Evolutionary conservation across 2,113 vertebrate species (phyloP), one percentile per base, ranked within the genome.

Genomic region (Ameiurus melas): DNA sequence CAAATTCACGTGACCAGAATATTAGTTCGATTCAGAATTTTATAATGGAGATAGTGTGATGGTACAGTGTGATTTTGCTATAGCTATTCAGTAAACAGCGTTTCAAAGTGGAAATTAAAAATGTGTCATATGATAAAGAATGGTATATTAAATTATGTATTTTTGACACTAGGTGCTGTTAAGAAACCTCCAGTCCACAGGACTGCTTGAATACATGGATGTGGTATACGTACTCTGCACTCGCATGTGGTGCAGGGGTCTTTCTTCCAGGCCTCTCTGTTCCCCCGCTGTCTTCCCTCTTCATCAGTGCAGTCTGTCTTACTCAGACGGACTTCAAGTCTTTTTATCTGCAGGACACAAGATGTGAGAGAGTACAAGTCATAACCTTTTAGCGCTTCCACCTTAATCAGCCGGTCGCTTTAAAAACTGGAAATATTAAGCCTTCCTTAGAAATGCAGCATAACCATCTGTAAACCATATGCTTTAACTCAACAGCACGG

Each of bases 311-410:
- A 99, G 92, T 96, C 97, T 1, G 95, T 96, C 92, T 95, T 95
- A 92, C 96, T 97, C 92, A 99, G 95, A 80, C 97, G 98, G 17
- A 95, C 93, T 96, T 99, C 98, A 87, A 99, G 97, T 92, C 95
- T 97, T 94, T 97, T 97, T 92, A 99, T 99, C 98, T 99, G 94
- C 53, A 36, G 58, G 47, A 36, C 27, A 64, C 19, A 88, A 60
- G 27, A 73, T 12, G 19, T 1, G 36, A 89, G 73, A 86, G 66
- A 55, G 55, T 75, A 33, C 36, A 25, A n/a, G 14, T 13, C n/a
- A 75, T 9, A 39, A 20, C 43, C 25, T 77, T 82, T 82, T 27
- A 33, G 36, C 68, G 47, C 39, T 19, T 78, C 19, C 3, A 22
- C 1, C 33, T 75, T 25, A 70, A 39, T 51, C 25, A 33, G 27